Percentiles rank a stretch among this genome's conserved stretches.
Evolutionary conservation across 2,888 invertebrate species (phyloP).

Genomic region (Synanthedon myopaeformis): DNA sequence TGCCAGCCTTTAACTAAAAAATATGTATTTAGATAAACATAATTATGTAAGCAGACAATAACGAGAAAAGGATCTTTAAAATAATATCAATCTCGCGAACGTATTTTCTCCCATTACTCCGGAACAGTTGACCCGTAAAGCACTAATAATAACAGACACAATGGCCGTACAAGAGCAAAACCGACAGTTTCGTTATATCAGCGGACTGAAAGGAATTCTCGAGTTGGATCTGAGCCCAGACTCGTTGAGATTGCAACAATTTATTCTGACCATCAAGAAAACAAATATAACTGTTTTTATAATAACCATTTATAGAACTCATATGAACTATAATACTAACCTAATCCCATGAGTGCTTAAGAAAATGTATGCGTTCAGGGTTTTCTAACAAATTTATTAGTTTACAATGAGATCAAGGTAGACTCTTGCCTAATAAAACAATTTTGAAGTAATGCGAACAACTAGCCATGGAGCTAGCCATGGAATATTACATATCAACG

Average conservation of each 20-base stretch:
- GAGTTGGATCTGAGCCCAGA: slow-evolving; percentile 47
- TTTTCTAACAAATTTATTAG: too few species aligned
- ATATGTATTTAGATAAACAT: too few species aligned
- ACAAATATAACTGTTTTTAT: background rate
- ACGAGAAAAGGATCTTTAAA: background rate
- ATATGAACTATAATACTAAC: too few species aligned
- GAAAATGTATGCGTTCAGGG: too few species aligned
- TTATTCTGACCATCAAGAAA: slow-evolving; percentile 25
- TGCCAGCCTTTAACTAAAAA: too few species aligned
- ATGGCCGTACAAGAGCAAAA: slow-evolving; percentile 26
- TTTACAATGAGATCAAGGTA: too few species aligned
- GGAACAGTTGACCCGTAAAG: slow-evolving; percentile 30
- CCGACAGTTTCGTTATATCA: slow-evolving; percentile 41
- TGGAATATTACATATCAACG: too few species aligned
- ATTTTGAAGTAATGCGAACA: too few species aligned
- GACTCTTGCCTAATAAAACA: too few species aligned
- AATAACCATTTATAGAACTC: background rate
- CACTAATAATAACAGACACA: slow-evolving; percentile 39
- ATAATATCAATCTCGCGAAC: background rate
- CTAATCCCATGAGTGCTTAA: too few species aligned
- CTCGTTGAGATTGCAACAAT: slow-evolving; percentile 43
- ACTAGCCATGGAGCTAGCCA: too few species aligned
- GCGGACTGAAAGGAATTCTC: slow-evolving; percentile 31
- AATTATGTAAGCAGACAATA: too few species aligned
- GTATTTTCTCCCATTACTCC: slow-evolving; percentile 12